phyloP scores from a whole-genome alignment of 2,888 invertebrate species.

The Masnerella sp. region DNA sequence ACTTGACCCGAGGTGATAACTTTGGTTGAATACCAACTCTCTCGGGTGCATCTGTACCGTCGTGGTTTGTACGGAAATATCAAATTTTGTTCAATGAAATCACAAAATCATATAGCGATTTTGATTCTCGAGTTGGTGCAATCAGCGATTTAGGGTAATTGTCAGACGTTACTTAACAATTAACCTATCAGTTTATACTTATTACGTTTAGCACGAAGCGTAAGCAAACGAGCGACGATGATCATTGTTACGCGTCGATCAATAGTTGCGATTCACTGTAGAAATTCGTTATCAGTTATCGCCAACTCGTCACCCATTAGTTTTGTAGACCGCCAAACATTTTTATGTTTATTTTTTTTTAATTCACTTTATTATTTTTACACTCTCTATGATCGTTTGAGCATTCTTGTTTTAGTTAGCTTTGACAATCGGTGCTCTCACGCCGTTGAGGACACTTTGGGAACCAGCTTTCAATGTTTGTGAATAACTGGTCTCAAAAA shows the following conservation, averaged over 20 bases:
- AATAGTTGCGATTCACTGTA: no score
- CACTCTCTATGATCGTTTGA: constrained; percentile 43
- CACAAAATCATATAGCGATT: no score
- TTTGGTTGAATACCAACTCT: no score
- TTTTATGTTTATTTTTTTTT: constrained; percentile 23
- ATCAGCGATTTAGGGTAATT: no score
- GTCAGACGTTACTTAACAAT: constrained; percentile 53
- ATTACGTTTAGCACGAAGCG: constrained; percentile 31
- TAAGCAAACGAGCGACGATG: constrained; percentile 30
- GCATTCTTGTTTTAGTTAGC: constrained; percentile 47
- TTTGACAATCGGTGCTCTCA: constrained; percentile 48
- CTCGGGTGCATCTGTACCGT: no score
- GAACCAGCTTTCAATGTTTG: constrained; percentile 46
- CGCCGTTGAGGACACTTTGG: constrained; percentile 42
- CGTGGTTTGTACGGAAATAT: no score
- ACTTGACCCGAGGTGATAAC: background rate
- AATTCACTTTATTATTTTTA: constrained; percentile 28
- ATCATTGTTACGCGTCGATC: constrained; percentile 47
- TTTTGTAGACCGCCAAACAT: constrained; percentile 22
- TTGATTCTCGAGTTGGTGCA: no score
- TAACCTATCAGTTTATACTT: constrained; percentile 47
- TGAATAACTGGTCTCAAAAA: constrained; percentile 36
- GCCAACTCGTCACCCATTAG: constrained; percentile 31
- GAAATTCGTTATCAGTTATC: constrained; percentile 34
- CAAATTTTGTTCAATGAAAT: no score